These are phyloP conservation scores for Collichthys lucidus DNA, from an alignment of 2,113 vertebrate species.

Conservation along the genomic window DNA sequence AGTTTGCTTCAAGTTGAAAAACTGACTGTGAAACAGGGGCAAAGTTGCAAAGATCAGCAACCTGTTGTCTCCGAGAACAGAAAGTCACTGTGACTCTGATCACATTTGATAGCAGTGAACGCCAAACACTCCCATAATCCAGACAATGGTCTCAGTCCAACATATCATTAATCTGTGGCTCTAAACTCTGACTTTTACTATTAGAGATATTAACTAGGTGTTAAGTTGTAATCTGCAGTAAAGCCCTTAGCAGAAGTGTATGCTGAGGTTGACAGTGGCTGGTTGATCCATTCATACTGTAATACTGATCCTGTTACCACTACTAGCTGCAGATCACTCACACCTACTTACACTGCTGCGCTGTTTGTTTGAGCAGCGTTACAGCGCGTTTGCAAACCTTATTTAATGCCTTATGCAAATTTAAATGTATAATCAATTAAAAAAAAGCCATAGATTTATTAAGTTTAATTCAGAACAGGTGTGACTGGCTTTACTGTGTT, in stretches of 20 bases:
- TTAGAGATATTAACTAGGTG: slow-evolving; percentile 81
- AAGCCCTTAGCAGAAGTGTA: slow-evolving; percentile 76
- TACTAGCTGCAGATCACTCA: slow-evolving; percentile 69
- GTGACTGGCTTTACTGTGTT: background rate
- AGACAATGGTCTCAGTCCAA: slow-evolving; percentile 59
- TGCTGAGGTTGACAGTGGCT: slow-evolving; percentile 75
- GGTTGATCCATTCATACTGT: slow-evolving; percentile 80
- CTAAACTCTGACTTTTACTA: slow-evolving; percentile 79
- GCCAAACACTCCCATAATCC: slow-evolving; percentile 65
- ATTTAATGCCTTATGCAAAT: slow-evolving; percentile 37
- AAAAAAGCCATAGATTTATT: background rate
- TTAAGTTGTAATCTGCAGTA: slow-evolving; percentile 81
- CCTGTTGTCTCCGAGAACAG: background rate
- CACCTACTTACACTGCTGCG: slow-evolving; percentile 61
- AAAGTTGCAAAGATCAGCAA: background rate
- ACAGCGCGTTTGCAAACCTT: slow-evolving; percentile 40
- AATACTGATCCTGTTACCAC: slow-evolving; percentile 81
- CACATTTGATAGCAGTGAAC: background rate
- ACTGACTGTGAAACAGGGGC: background rate
- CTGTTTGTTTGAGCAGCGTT: slow-evolving; percentile 56
- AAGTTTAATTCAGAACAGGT: background rate
- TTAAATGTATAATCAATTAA: background rate
- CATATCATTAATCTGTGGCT: slow-evolving; percentile 77
- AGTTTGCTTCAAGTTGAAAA: background rate
- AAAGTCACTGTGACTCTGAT: background rate